Percentiles rank a stretch among this genome's conserved stretches.
phyloP scores from a whole-genome alignment of 2,888 invertebrate species.

The Acanthosepion esculentum region DNA sequence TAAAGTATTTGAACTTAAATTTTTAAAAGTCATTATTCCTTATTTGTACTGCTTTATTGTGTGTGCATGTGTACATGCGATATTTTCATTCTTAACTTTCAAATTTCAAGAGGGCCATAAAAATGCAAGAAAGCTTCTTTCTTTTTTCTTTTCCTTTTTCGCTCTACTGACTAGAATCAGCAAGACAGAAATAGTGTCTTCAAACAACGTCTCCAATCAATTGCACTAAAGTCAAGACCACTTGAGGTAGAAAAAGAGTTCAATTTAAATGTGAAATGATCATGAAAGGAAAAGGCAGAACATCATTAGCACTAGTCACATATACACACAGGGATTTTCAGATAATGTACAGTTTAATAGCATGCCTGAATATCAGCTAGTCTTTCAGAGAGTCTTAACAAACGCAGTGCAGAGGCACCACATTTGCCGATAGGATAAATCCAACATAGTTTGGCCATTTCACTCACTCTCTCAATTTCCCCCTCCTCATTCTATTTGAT shows the following conservation, averaged over 20 bases:
- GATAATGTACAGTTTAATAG: not conserved
- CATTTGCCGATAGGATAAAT: not conserved
- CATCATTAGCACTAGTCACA: constrained; percentile 33
- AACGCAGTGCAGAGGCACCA: not conserved
- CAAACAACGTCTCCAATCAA: not conserved
- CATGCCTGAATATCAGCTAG: not conserved
- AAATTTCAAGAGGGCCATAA: constrained; percentile 33
- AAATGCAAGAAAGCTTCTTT: not conserved
- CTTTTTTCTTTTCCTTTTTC: not conserved
- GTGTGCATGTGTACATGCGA: not conserved
- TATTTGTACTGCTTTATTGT: not conserved
- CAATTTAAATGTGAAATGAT: constrained; percentile 11
- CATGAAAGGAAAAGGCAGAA: not conserved
- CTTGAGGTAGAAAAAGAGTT: not conserved
- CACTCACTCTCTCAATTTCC: not conserved
- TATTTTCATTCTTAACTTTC: constrained; percentile 1
- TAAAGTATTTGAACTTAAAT: not conserved
- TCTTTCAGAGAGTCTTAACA: not conserved
- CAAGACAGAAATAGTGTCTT: constrained; percentile 23
- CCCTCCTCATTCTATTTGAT: not conserved
- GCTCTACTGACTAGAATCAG: not conserved
- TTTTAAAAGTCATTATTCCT: not conserved
- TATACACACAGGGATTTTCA: not conserved
- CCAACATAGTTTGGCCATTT: not conserved
- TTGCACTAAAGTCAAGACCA: constrained; percentile 1